Conservation (phyloP, 1,140 invertebrate species). For the Cecropterus lyciades region DNA sequence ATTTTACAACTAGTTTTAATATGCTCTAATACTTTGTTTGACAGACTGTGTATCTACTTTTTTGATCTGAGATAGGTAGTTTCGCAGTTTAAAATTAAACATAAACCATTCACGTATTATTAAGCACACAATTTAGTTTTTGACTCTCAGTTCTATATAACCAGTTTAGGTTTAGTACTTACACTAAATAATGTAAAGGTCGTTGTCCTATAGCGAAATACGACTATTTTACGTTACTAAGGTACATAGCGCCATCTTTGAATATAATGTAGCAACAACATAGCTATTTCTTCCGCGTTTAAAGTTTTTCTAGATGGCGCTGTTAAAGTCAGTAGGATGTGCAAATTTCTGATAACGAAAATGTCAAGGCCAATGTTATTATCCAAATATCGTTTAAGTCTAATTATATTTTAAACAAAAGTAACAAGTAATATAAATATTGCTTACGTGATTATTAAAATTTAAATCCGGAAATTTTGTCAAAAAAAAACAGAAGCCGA, state of each 20-base stretch:
- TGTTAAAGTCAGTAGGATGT: slow-evolving; percentile 48
- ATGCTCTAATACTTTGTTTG: too few species aligned
- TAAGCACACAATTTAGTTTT: neutral
- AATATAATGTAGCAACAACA: slow-evolving; percentile 33
- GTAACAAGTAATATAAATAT: slow-evolving; percentile 5
- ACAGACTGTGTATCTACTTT: too few species aligned
- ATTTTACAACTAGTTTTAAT: too few species aligned
- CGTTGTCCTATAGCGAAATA: slow-evolving; percentile 52
- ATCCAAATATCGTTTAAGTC: slow-evolving; percentile 32
- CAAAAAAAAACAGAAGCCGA: slow-evolving; percentile 20
- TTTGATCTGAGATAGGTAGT: too few species aligned
- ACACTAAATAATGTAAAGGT: slow-evolving; percentile 38
- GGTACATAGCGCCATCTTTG: slow-evolving; percentile 53
- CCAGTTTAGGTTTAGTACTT: slow-evolving; percentile 12
- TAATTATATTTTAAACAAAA: slow-evolving; percentile 22
- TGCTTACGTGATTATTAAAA: neutral
- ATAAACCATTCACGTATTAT: neutral
- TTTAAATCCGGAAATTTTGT: slow-evolving; percentile 16
- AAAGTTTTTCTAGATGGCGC: slow-evolving; percentile 61
- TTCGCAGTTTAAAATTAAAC: too few species aligned
- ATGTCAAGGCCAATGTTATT: slow-evolving; percentile 77
- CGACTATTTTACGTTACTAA: slow-evolving; percentile 42
- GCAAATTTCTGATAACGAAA: slow-evolving; percentile 74
- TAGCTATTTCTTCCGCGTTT: slow-evolving; percentile 26
- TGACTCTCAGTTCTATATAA: neutral